These are phyloP conservation scores for Apogon hyalosoma DNA, from an alignment of 2,797 vertebrate species.

Conservation along the genomic window DNA sequence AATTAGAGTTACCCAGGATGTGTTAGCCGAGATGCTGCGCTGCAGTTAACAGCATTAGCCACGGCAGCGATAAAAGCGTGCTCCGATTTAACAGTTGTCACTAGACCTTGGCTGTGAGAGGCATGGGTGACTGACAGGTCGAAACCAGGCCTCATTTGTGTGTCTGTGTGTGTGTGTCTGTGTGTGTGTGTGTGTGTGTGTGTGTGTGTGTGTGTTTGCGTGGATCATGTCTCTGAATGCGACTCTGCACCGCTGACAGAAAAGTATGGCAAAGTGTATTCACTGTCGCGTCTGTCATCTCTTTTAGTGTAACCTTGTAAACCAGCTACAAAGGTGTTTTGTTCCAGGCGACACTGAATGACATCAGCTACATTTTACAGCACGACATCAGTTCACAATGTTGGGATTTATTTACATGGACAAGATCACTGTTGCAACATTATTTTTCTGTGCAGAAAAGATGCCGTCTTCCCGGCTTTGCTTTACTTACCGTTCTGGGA, in stretches of 20 bases:
- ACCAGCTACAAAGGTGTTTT: slow-evolving; percentile 8
- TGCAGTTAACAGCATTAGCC: slow-evolving; percentile 73
- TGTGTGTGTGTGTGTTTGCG: slow-evolving; percentile 33
- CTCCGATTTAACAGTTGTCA: slow-evolving; percentile 79
- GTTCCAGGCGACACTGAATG: neutral
- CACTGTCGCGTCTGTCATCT: neutral
- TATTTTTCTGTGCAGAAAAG: neutral
- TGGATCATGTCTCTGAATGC: neutral
- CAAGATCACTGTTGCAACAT: slow-evolving; percentile 6
- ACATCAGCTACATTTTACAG: neutral
- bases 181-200: slow-evolving; percentile 3
- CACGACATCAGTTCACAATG: neutral
- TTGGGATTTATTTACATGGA: slow-evolving; percentile 4
- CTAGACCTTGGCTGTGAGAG: slow-evolving; percentile 72
- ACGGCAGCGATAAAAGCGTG: slow-evolving; percentile 56
- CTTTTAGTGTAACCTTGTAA: slow-evolving; percentile 16
- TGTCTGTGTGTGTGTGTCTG: slow-evolving; percentile 27
- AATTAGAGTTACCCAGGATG: slow-evolving; percentile 58
- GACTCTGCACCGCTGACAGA: slow-evolving; percentile 1
- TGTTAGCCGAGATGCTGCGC: slow-evolving; percentile 65
- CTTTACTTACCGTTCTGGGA: neutral
- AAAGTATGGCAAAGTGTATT: neutral
- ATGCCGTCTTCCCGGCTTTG: neutral
- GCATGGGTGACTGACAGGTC: slow-evolving; percentile 75
- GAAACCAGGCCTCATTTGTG: slow-evolving; percentile 25